Evolutionary conservation across 2,888 invertebrate genomes (phyloP), one percentile per base, ranked within the genome.

Genomic region (Meiosimyza platycephala): DNA sequence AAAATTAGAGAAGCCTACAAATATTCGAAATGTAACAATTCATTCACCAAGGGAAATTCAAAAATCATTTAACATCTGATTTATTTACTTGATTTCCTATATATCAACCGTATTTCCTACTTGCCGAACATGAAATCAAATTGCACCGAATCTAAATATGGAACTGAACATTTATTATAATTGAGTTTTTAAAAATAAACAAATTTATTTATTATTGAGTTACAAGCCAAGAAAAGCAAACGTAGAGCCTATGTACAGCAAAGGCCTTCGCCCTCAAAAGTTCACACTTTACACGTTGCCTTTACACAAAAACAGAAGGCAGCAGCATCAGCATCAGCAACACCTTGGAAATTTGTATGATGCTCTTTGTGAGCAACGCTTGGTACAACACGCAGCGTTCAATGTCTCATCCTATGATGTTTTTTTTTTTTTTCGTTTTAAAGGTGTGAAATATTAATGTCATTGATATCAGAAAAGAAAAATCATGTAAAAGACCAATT

Each of bases 401-500:
- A 22, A 57, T 57, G 57, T 28, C 57, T 57, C 28, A 18, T 33
- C 22, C 9, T 13, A 60, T 33, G 15, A 15, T 22, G 6, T 7
- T 33, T 12, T 59, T 22, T 22, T 59, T 47, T 7, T 22, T 22
- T 59, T 47, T 7, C 22, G 48, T 63, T 40, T 50, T 18, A 18
- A 50, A 63, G 63, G 63, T 63, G 63, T 63, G 48, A 63, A 63
- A 63, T 50, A 63, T 63, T 47, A 63, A 48, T 63, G 63, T 63
- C 63, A 63, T 63, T 63, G 48, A 63, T 63, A 50, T 28, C 13
- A 57, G 57, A 57, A 57, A 55, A 55, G 18, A 9, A 50, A 63
- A 63, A 13, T 22, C 12, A 12, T 48, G 63, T 50, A 47, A 50
- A 63, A 18, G 15, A n/a, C 11, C 47, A 40, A 7, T 33, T 48